Evolutionary conservation across 1,140 invertebrate genomes (phyloP), one percentile per base, ranked within the genome.

Genomic region (Coptotermes formosanus): DNA sequence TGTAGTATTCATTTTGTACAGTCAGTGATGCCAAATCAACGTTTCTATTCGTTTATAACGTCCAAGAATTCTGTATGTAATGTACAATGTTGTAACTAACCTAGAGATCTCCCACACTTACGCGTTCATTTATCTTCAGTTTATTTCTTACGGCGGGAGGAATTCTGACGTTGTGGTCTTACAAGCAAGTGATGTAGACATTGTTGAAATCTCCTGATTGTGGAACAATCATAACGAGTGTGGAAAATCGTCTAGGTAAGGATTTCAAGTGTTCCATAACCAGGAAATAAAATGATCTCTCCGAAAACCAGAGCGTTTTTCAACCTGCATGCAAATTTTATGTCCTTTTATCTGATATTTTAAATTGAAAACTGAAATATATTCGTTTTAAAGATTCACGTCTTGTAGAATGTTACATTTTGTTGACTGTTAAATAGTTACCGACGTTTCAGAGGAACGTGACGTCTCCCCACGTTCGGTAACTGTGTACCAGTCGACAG

Each of bases 1-100:
- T 30, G 64, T 75, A 75, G 64, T n/a, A 75, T 75, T 75, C 25
- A n/a, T 75, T 75, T 75, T 75, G 64, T 75, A 75, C 64, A 75
- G 64, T 75, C 64, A 75, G 25, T 75, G n/a, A 75, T 75, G n/a
- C 64, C 25, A 75, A 75, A n/a, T 75, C n/a, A 25, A 75, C 64
- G 64, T 75, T 75, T 75, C 25, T 75, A 75, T 75, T 75, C 7
- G 64, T 75, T 75, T 75, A 75, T 16, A 75, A 75, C 64, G 64
- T 75, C 64, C 64, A 75, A 3, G 64, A 75, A 75, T 30, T 30
- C 64, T 75, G 64, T 75, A 75, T 75, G 64, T 75, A 75, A 75
- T 75, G 64, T 75, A 75, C n/a, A 75, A 2, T 30, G 64, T 75
- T 75, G 64, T 75, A 75, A 75, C 64, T n/a, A 75, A 30, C 64